Evolutionary conservation across 2,797 vertebrate genomes (phyloP).

Genomic region (Spinus olivaceus): DNA sequence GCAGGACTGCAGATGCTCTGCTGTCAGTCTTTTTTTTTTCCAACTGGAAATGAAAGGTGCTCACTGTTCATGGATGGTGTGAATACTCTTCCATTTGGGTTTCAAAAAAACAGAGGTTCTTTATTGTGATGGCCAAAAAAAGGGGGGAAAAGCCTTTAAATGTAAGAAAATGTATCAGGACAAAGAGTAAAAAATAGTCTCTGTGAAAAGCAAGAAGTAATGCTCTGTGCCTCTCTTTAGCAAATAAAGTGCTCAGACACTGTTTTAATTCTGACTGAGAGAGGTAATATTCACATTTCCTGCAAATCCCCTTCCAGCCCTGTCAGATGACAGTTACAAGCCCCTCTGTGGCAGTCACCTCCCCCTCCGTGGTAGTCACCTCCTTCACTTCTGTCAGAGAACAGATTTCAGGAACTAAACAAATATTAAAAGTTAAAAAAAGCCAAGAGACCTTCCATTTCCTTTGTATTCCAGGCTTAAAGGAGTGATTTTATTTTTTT

Average conservation of each 20-base stretch:
- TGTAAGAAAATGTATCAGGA: not conserved
- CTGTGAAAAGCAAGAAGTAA: not conserved
- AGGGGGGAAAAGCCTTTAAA: not conserved
- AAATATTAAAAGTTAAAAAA: not conserved
- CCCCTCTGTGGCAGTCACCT: not conserved
- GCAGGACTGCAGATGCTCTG: not conserved
- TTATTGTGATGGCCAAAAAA: not conserved
- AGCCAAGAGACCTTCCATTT: not conserved
- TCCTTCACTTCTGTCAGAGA: not conserved
- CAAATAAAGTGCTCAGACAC: not conserved
- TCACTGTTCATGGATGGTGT: not conserved
- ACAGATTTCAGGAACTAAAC: slow-evolving; percentile 3
- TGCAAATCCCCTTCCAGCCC: not conserved
- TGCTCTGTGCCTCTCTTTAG: not conserved
- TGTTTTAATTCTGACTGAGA: slow-evolving; percentile 4
- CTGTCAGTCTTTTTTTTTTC: not conserved
- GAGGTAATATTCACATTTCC: not conserved
- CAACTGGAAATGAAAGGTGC: not conserved
- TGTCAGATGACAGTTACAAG: not conserved
- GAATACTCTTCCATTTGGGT: not conserved
- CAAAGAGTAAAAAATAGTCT: not conserved
- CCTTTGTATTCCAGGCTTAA: slow-evolving; percentile 31
- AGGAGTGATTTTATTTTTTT: not conserved
- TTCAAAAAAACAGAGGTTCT: not conserved
- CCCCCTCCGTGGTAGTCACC: not conserved